phyloP scores from a whole-genome alignment of 2,888 invertebrate species.

The Carcina quercana region DNA sequence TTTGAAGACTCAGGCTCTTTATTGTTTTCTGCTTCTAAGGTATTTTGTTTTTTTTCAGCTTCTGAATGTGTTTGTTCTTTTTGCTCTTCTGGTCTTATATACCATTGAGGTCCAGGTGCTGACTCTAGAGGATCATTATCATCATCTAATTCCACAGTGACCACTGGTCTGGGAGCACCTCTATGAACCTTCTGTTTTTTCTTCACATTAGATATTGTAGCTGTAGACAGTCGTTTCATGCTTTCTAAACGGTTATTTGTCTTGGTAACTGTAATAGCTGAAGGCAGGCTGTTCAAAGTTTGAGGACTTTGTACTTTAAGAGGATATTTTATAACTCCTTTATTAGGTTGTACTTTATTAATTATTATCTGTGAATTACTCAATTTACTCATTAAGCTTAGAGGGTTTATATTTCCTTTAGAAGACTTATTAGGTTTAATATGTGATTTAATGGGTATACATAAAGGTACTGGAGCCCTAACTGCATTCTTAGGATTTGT shows the following conservation, averaged over 20 bases:
- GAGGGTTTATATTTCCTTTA: too few species aligned
- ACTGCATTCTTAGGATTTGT: not conserved
- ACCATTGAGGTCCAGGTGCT: conserved; percentile 48
- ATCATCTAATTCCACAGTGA: conserved; percentile 57
- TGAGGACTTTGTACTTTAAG: conserved; percentile 21
- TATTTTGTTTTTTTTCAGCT: conserved; percentile 24
- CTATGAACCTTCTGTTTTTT: conserved; percentile 17
- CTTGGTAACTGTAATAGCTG: conserved; percentile 47
- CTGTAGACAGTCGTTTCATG: conserved; percentile 15
- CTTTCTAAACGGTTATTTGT: conserved; percentile 15
- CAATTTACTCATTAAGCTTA: conserved; percentile 20
- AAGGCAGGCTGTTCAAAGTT: conserved; percentile 36
- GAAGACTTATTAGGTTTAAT: too few species aligned
- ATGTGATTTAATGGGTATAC: too few species aligned
- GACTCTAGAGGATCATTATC: conserved; percentile 32
- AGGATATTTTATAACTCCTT: conserved; percentile 17
- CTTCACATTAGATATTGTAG: conserved; percentile 13
- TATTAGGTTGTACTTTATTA: conserved; percentile 16
- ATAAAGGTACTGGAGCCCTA: too few species aligned
- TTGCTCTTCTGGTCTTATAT: conserved; percentile 54
- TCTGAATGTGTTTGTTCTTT: conserved; percentile 32
- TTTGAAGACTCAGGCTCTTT: conserved; percentile 40
- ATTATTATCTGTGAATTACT: conserved; percentile 15
- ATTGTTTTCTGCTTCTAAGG: conserved; percentile 43
- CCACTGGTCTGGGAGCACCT: conserved; percentile 21